Evolutionary conservation across 2,113 vertebrate species (phyloP).

Genomic region (Sorex fumeus): DNA sequence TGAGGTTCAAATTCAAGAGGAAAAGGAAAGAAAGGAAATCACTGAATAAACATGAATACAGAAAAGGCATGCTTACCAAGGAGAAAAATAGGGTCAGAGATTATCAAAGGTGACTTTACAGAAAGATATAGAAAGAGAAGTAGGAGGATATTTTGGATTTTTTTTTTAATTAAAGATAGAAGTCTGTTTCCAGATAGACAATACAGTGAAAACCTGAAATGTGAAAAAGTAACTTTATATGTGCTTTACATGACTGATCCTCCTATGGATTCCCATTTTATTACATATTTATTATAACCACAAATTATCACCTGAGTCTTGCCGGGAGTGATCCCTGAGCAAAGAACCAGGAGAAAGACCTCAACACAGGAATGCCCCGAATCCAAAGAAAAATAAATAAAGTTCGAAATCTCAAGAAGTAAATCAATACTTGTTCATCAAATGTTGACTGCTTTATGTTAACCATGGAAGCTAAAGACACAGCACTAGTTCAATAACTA

Average conservation of each 20-base stretch:
- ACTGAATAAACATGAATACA: neutral
- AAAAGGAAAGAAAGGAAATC: neutral
- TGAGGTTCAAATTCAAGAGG: neutral
- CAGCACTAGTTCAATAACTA: neutral
- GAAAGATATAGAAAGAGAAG: neutral
- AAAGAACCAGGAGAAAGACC: too few relatives aligned
- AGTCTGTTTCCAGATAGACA: too few relatives aligned
- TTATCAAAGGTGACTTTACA: neutral
- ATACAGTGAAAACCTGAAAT: too few relatives aligned
- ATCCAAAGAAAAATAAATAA: too few relatives aligned
- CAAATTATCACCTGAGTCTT: too few relatives aligned
- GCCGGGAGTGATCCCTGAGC: too few relatives aligned
- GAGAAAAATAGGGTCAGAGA: neutral
- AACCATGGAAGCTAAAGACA: neutral
- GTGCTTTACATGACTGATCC: too few relatives aligned
- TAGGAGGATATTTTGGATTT: neutral
- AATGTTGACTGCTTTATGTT: neutral
- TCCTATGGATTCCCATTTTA: too few relatives aligned
- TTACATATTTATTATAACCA: too few relatives aligned
- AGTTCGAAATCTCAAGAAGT: constrained; percentile 8
- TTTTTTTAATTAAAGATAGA: constrained; percentile 46
- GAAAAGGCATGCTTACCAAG: neutral
- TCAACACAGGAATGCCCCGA: too few relatives aligned
- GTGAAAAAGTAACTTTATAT: too few relatives aligned
- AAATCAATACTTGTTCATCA: neutral